Base-by-base conservation (phyloP, 2,113 vertebrate species). In the Periophthalmodon schlosseri region DNA sequence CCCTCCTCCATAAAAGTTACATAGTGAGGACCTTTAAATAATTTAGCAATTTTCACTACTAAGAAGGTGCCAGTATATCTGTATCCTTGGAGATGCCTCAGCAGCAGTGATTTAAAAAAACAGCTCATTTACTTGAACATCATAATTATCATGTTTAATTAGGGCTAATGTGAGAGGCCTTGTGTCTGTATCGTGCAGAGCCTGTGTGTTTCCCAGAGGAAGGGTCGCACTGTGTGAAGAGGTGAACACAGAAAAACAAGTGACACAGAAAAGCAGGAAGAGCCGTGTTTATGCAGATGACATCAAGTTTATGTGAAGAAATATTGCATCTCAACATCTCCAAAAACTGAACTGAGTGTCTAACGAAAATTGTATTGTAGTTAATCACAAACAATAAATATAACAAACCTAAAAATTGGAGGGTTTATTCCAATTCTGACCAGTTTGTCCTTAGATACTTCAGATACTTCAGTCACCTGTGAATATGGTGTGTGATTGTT, bases 191-290 rank as follows among this genome's bases (percentile, higher is more conserved):
- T 23, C 47, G 52, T 23, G 18, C 61, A 46, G 34, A n/a, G 44
- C 1, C 23, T 20, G 56, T 7, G 4, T 54, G 36, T 63, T 58
- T 64, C 24, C n/a, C 52, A 33, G 9, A 39, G n/a, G 66, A n/a
- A 50, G 68, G 24, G 23, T n/a, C 11, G 23, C 34, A 13, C 44
- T 4, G 13, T 23, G 14, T 14, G 36, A 44, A 16, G 63, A 23
- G 60, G 54, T 69, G 74, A 0, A 5, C 49, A 4, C 54, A 70
- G 16, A 54, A 73, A 56, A 70, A 63, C 20, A 69, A 66, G 56
- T 28, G 44, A 73, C 58, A 56, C 56, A 88, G 83, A 89, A 90
- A 88, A 83, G 78, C 79, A 88, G 85, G 86, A 90, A 87, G 69
- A 71, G 72, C 23, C 78, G 0, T 80, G 82, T 83, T 86, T 82